Base-by-base conservation (phyloP, 1,140 invertebrate genomes). In the Drosophila busckii region DNA sequence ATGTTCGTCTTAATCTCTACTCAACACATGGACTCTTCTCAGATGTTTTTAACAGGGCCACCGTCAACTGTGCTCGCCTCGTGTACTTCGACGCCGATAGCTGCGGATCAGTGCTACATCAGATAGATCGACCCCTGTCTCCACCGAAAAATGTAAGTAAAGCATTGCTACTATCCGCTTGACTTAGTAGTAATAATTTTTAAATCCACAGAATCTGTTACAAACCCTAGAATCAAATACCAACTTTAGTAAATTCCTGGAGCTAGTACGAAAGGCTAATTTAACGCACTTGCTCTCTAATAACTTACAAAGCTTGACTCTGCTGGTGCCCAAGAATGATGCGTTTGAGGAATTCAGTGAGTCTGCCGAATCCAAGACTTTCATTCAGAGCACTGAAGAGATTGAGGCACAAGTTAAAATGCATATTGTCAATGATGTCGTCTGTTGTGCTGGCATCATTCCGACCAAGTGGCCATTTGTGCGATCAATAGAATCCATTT, bases 311-410 rank as follows among this genome's bases (percentile, higher is more conserved):
- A 78, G 66, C 13, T 76, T 88, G 7, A 93, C 92, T 0, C 80
- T 93, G 2, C 76, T 93, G 17, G 91, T 91, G 7, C 92, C 92
- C 2, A 90, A 90, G 5, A 91, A 93, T 68, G 90, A 91, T 63
- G 91, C 91, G 20, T 92, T 93, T 61, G 87, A 87, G 4, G 88
- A 87, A 62, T 58, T 89, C 7, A 52, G 13, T 31, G 84, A 86
- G n/a, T 85, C 87, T 15, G 68, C 64, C 9, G 71, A 85, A n/a
- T 44, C 37, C 0, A 70, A 55, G 50, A 9, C 64, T 3, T 19
- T 29, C 3, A 34, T 42, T 4, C 59, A 82, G 32, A 62, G 49
- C 29, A 54, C 62, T 32, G 26, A 34, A 1, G 76, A 86, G 35
- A 35, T 84, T 2, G 50, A 75, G 52, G 56, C 69, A 2, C 34